Base-by-base conservation (phyloP, 2,888 invertebrate genomes). In the Oscheius onirici region DNA sequence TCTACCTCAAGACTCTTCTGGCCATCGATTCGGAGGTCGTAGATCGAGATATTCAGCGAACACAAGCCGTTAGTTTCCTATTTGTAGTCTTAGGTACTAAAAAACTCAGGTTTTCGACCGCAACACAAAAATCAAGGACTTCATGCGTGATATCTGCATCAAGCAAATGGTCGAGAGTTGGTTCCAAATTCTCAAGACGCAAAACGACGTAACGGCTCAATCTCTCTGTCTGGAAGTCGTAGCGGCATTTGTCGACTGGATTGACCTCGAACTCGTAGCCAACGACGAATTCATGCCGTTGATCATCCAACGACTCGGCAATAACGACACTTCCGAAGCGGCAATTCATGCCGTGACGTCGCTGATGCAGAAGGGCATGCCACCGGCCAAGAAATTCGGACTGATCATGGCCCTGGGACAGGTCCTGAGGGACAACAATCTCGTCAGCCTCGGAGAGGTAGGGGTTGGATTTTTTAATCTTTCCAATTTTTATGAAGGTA, bases 311-410 rank as follows among this genome's bases (percentile, higher is more conserved):
- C 67, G 78, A 22, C 68, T 83, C 11, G 44, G 60, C 40, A 76
- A 76, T 34, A 15, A 70, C 17, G 68, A 75, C 0, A 77, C 79
- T 43, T 73, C 75, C 3, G 80, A 83, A 79, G 69, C 89, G 43
- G 90, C 90, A 1, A 90, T 90, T 63, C 90, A 90, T 74, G 91
- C 91, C 76, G 88, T 91, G 52, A 88, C 88, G 44, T 90, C 90
- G 72, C 89, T 91, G 46, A 86, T 91, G 55, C 88, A 88, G 70
- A 91, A 91, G 83, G 91, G 91, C 74, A 91, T 91, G 91, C 90
- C 90, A n/a, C 89, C 90, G 1, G 78, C 88, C 13, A 89, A 89
- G 43, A 91, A 91, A 83, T 88, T 89, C 1, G 88, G 89, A 73
- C 87, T 91, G 11, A 88, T 77, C 40, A 13, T 66, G 6, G 60